Base-by-base conservation (phyloP, 2,888 invertebrate genomes). In the Parnassius glacialis region DNA sequence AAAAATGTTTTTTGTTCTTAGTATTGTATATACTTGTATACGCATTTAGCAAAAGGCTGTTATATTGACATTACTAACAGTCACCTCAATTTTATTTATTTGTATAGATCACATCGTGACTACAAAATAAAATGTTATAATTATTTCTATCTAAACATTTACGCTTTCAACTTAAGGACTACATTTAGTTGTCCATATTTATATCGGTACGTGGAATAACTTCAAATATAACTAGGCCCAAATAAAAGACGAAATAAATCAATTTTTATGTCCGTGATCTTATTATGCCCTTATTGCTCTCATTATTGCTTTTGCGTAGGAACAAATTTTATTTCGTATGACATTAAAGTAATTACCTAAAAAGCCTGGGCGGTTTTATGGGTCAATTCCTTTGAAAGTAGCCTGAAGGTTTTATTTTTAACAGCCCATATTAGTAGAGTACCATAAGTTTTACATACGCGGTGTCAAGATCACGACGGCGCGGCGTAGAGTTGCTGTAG, bases 401-500 rank as follows among this genome's bases (percentile, higher is more conserved):
- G 52, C 44, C 34, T 11, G 53, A 34, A 55, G 53, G 43, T 64
- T 61, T 57, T 54, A 16, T 64, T 64, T 65, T 60, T 59, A 34
- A 60, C 64, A 64, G 74, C 74, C 75, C 74, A 81, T 76, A 75
- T 68, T 70, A 68, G 74, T 79, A 76, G 79, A 80, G 73, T 77
- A 79, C 80, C 80, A 78, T 78, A 81, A 80, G 82, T 81, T 82
- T 81, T 84, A 83, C 84, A 84, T 81, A 81, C 79, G 81, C 84
- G 87, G 84, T 90, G 90, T 90, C 90, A 90, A 90, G 90, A 90
- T 90, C 90, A 90, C 88, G 85, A 83, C 84, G 80, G 64, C 67
- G 72, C 84, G 81, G 64, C 67, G 72, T 67, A 65, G 69, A 72
- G 72, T 68, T 73, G 76, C 78, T 80, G 76, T 63, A 63, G 55